Evolutionary conservation across 2,888 invertebrate species (phyloP).

Genomic region (Drosophila quinaria): DNA sequence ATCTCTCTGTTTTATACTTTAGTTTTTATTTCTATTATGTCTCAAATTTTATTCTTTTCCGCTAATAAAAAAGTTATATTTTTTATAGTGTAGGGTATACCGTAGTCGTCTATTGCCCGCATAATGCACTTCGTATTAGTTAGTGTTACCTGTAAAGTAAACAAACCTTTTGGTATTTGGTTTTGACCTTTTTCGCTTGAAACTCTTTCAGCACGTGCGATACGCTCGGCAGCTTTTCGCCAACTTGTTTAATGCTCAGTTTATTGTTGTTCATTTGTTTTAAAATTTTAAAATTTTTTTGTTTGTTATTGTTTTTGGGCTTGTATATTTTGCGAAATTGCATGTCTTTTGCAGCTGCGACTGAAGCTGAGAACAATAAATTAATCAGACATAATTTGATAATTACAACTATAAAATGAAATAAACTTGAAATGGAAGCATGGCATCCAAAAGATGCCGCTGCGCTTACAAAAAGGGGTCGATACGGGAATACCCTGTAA

Average conservation of each 20-base stretch:
- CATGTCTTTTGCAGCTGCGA: slow-evolving; percentile 55
- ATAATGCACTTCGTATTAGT: slow-evolving; percentile 1
- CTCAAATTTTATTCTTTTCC: no score
- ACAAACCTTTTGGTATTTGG: slow-evolving; percentile 26
- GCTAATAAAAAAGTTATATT: no score
- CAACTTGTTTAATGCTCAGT: slow-evolving; percentile 31
- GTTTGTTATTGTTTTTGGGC: slow-evolving; percentile 18
- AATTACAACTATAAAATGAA: slow-evolving; percentile 40
- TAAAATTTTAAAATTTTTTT: slow-evolving; percentile 13
- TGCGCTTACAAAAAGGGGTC: not conserved
- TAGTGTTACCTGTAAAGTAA: slow-evolving; percentile 4
- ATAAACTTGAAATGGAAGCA: slow-evolving; percentile 41
- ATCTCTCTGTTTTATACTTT: no score
- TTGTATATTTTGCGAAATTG: slow-evolving; percentile 36
- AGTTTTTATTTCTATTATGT: no score
- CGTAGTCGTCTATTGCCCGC: not conserved
- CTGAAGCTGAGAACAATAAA: slow-evolving; percentile 25
- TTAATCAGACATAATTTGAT: slow-evolving; percentile 57
- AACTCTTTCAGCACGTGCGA: slow-evolving; percentile 62
- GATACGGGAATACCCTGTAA: slow-evolving; percentile 12
- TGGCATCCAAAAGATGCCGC: slow-evolving; percentile 15
- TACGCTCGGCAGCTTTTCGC: slow-evolving; percentile 53
- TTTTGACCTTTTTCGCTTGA: slow-evolving; percentile 56
- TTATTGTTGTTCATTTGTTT: slow-evolving; percentile 20
- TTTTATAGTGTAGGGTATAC: no score